These are phyloP conservation scores for Zootoca vivipara DNA, from an alignment of 2,113 vertebrate species.

Conservation along the genomic window DNA sequence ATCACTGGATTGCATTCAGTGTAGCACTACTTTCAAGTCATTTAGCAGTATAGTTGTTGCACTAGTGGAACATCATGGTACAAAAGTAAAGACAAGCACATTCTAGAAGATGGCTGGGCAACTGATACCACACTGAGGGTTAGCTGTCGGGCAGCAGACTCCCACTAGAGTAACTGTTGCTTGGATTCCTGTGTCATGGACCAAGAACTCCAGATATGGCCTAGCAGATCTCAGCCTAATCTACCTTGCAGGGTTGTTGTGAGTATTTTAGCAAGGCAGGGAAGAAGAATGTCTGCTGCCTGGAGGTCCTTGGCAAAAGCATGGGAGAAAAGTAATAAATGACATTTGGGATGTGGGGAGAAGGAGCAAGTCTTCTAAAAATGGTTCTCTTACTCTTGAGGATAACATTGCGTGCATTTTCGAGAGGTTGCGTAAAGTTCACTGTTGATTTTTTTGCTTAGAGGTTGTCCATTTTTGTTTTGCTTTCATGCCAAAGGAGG, in stretches of 20 bases:
- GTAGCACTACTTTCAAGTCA: too few relatives aligned
- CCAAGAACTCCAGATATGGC: too few relatives aligned
- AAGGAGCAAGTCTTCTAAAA: background rate
- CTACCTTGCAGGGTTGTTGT: background rate
- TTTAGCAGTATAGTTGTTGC: too few relatives aligned
- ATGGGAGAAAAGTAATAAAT: background rate
- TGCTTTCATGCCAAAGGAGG: slow-evolving; percentile 2
- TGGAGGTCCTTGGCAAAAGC: too few relatives aligned
- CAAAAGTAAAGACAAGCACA: too few relatives aligned
- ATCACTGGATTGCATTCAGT: too few relatives aligned
- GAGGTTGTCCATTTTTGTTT: background rate
- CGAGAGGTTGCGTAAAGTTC: background rate
- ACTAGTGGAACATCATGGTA: too few relatives aligned
- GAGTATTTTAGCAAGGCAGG: background rate
- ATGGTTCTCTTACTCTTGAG: background rate
- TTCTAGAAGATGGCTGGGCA: too few relatives aligned
- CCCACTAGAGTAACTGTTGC: too few relatives aligned
- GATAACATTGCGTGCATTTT: background rate
- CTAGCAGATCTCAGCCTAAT: background rate
- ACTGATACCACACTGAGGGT: too few relatives aligned
- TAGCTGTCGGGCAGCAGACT: too few relatives aligned
- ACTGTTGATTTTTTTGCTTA: background rate
- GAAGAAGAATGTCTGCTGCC: background rate
- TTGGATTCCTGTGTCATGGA: too few relatives aligned
- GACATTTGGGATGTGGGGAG: background rate